Base-by-base conservation (phyloP, 2,888 invertebrate genomes). In the Eustalomyia histrio region DNA sequence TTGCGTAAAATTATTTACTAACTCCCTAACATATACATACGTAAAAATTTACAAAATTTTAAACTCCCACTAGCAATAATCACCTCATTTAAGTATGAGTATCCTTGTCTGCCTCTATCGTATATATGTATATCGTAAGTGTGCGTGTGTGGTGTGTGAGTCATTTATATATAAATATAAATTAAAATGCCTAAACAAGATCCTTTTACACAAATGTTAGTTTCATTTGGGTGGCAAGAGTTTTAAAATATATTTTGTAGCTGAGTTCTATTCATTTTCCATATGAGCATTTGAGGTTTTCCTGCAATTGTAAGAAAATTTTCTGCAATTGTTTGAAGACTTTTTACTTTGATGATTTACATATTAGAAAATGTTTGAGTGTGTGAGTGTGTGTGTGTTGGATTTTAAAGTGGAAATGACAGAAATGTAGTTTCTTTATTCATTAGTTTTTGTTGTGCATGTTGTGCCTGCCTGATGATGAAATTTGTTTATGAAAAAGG, bases 1-100 rank as follows among this genome's bases (percentile, higher is more conserved):
- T 88, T 88, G 86, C 87, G 86, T 85, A 83, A 87, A 84, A 85
- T 64, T 88, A 87, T 29, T 29, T 29, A 29, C 29, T 29, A 29
- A 3, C 4, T 87, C 82, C 64, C 76, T 61, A 60, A 52, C 63
- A 52, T 53, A 64, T 12, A 60, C 33, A 61, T 14, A 43, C 55
- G 39, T 57, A 67, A 61, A 76, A 68, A 52, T 68, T 47, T 35
- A 29, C 52, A 79, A 68, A 79, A 39, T 61, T 24, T 63, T 61
- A 7, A 39, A 47, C 17, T 10, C 43, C 43, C 43, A 39, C 43
- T n/a, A 39, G 1, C 39, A 12, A 2, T 1, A 4, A 3, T 1
- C n/a, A 47, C n/a, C 10, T 4, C 16, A 47, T n/a, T n/a, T 1
- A 21, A 24, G 21, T 43, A 2, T 61, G 60, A 39, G 33, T 60